Percentiles rank a stretch among this genome's conserved stretches.
These are phyloP conservation scores for Cosmia trapezina DNA, from an alignment of 2,888 invertebrate species.

Conservation along the genomic window DNA sequence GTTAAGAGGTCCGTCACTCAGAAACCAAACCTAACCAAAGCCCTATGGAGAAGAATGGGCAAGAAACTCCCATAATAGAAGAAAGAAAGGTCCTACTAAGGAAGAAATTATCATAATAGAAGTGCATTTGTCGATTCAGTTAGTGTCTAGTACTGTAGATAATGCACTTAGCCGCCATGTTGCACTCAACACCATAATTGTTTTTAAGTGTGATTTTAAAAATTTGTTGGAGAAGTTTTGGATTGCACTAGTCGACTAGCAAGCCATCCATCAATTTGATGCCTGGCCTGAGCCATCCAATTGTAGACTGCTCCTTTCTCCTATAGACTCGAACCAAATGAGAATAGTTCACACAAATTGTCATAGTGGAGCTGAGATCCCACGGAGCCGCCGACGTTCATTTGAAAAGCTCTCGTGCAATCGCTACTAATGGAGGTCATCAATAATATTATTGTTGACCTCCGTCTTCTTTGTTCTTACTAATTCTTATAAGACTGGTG, in stretches of 20 bases:
- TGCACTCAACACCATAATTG: background rate
- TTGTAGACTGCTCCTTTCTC: background rate
- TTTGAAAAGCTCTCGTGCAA: background rate
- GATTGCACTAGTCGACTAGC: background rate
- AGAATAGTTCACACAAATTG: too few relatives aligned
- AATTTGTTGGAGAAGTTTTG: background rate
- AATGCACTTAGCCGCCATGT: conserved; percentile 35
- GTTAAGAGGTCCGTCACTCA: too few relatives aligned
- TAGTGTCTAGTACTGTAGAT: conserved; percentile 9
- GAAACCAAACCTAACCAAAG: too few relatives aligned
- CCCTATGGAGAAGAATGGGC: too few relatives aligned
- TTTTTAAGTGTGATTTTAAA: background rate
- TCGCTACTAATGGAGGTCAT: too few relatives aligned
- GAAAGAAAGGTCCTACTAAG: too few relatives aligned
- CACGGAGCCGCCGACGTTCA: background rate
- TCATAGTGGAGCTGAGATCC: too few relatives aligned
- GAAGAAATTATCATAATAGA: background rate
- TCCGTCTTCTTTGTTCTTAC: too few relatives aligned
- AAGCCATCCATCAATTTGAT: too few relatives aligned
- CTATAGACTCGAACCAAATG: background rate
- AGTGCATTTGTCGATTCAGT: conserved; percentile 32
- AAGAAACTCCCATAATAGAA: too few relatives aligned
- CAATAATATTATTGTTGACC: background rate
- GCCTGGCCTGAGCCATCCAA: background rate
- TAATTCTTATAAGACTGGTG: background rate